Conservation (phyloP, 2,113 vertebrate genomes). For the Pomatorhinus ruficollis region DNA sequence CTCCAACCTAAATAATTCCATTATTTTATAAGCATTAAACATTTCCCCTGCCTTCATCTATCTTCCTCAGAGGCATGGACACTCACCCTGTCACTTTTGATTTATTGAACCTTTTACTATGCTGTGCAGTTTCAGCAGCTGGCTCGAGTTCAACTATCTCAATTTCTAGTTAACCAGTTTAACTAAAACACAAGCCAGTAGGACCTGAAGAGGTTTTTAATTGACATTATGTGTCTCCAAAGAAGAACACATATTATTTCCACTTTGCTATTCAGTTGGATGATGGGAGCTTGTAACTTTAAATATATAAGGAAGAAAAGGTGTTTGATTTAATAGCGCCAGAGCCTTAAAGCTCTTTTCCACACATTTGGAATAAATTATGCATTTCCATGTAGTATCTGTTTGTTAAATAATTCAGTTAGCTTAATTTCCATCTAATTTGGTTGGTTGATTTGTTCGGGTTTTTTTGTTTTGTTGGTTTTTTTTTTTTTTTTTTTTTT, state of each 20-base stretch:
- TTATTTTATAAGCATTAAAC: not conserved
- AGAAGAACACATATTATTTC: not conserved
- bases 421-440: conserved; percentile 63
- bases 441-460: not conserved
- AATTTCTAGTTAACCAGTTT: not conserved
- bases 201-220: not conserved
- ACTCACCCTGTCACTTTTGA: not conserved
- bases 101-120: not conserved
- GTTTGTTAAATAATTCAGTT: conserved; percentile 71
- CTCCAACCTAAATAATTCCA: not conserved
- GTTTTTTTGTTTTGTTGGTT: not conserved
- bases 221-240: not conserved
- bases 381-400: conserved; percentile 44
- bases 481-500: not conserved
- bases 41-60: not conserved
- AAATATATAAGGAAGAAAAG: not conserved
- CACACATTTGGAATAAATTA: conserved; percentile 62
- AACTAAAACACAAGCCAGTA: not conserved
- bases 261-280: not conserved
- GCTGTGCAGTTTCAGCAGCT: not conserved
- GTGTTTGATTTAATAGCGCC: not conserved
- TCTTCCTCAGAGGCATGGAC: not conserved
- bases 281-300: not conserved
- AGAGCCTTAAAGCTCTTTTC: conserved; percentile 35
- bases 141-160: not conserved